Evolutionary conservation across 2,113 vertebrate genomes (phyloP).

Genomic region (Rhynchopsitta pachyrhyncha): DNA sequence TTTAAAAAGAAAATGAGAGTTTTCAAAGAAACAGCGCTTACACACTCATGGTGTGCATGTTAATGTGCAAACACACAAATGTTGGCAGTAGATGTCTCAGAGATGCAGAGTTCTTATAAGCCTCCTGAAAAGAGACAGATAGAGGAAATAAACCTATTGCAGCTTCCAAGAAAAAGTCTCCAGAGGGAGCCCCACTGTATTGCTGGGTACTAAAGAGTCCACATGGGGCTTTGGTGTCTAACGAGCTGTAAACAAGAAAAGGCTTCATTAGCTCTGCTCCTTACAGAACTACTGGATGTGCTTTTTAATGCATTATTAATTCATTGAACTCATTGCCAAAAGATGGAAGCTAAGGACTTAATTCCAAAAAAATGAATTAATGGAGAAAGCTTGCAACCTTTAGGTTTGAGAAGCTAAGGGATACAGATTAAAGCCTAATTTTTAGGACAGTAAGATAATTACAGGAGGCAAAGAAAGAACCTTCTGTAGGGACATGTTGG

Average conservation of each 20-base stretch:
- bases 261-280: slow-evolving; percentile 31
- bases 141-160: not conserved
- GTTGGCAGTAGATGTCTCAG: not conserved
- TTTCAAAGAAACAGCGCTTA: not conserved
- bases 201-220: not conserved
- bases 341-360: not conserved
- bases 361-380: not conserved
- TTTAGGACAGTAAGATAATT: not conserved
- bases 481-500: not conserved
- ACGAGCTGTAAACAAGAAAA: slow-evolving; percentile 19
- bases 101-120: not conserved
- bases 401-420: not conserved
- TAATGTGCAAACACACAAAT: slow-evolving; percentile 3
- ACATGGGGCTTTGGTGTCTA: slow-evolving; percentile 6
- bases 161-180: not conserved
- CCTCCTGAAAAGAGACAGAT: not conserved
- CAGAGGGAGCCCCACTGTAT: not conserved
- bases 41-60: not conserved
- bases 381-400: not conserved
- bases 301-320: slow-evolving; percentile 3
- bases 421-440: not conserved
- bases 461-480: not conserved
- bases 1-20: not conserved
- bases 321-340: not conserved
- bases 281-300: not conserved